Evolutionary conservation across 2,888 invertebrate genomes (phyloP), one percentile per base, ranked within the genome.

Genomic region (Oxytorus armatus): DNA sequence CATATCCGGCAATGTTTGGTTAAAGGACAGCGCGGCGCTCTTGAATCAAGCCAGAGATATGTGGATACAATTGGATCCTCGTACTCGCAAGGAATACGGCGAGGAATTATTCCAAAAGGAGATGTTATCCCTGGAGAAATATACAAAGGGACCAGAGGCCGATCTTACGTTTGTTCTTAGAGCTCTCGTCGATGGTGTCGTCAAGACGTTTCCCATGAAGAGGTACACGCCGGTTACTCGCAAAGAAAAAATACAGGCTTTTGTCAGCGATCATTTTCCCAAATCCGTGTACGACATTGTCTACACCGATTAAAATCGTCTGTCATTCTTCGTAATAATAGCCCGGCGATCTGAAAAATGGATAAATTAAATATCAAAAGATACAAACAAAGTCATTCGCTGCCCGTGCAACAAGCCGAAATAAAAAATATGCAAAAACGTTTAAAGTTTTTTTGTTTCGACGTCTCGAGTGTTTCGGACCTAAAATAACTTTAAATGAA

Each of bases 161-260:
- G 96, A 97, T 91, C 93, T 97, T 88, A 95, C 95, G 77, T 95
- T 96, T 44, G 96, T 96, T 83, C 93, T 96, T 65, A 95, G 95
- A 81, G 95, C 96, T 29, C 93, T 97, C 83, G 95, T 95, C 79
- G 96, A 97, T 90, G 95, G 96, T 72, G 95, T 96, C 57, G 94
- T 95, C 61, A 95, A 96, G 88, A 96, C 97, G 72, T 97, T 97
- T 93, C 97, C 97, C 18, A 94, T 97, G 92, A 93, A 95, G 21
- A 95, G 96, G 92, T 97, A 97, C 93, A 96, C 96, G 1, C 96
- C 97, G 0, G 96, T 97, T 51, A 96, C 96, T 0, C 94, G 95
- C 55, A 93, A 94, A 61, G 97, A 97, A 92, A 96, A 96, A 89
- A 92, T 97, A 63, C 96, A 97, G 93, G 95, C 96, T 63, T 93